Conservation (phyloP, 2,797 vertebrate species). For the Rhincodon typus region DNA sequence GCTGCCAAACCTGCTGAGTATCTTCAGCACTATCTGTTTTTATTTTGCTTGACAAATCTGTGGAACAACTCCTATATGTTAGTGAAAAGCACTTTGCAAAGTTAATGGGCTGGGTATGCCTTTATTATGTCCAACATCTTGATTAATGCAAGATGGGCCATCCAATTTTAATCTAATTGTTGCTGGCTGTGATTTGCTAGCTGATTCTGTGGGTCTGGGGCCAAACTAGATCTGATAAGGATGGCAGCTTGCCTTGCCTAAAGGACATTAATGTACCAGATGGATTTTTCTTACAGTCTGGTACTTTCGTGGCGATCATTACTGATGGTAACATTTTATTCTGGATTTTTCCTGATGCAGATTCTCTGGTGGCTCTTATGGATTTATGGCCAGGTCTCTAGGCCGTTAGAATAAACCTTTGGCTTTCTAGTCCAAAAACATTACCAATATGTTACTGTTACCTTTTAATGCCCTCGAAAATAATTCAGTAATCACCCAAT, state of each 20-base stretch:
- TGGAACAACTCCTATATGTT: background rate
- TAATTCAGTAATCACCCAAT: background rate
- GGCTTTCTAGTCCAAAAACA: background rate
- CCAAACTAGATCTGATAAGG: background rate
- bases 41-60: background rate
- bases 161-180: background rate
- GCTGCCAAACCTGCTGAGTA: too few species aligned
- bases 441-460: background rate
- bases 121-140: background rate
- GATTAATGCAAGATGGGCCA: background rate
- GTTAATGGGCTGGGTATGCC: background rate
- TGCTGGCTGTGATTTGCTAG: background rate
- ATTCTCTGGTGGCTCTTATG: background rate
- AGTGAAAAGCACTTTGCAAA: background rate
- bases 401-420: background rate
- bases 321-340: background rate
- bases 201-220: background rate
- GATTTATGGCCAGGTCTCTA: background rate
- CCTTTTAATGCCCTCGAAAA: background rate
- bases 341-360: background rate
- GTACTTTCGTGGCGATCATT: background rate
- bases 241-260: background rate
- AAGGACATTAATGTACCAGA: background rate
- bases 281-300: background rate
- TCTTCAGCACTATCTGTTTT: too few species aligned